Conservation (phyloP, 2,888 invertebrate species). For the Mactromeris polynyma region DNA sequence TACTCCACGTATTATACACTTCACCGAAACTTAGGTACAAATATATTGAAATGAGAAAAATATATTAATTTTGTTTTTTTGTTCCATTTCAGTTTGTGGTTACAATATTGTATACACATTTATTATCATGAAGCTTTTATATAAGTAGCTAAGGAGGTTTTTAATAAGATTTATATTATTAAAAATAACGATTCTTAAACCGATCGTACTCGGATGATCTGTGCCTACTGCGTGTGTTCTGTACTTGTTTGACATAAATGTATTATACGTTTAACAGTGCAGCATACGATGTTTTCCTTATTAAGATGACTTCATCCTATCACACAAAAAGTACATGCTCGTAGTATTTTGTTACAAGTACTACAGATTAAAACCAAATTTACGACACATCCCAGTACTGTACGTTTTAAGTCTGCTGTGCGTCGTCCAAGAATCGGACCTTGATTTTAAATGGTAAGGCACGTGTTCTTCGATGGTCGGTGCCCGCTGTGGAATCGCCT, state of each 20-base stretch:
- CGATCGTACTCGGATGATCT: background rate
- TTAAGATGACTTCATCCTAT: background rate
- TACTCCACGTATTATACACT: background rate
- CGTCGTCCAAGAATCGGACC: too few relatives aligned
- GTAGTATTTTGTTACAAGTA: background rate
- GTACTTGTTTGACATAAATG: background rate
- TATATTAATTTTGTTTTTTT: slow-evolving; percentile 12
- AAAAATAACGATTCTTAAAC: background rate
- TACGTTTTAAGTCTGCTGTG: too few relatives aligned
- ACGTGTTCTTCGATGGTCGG: too few relatives aligned
- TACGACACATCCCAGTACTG: too few relatives aligned
- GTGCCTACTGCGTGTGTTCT: background rate
- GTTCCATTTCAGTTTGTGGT: slow-evolving; percentile 2
- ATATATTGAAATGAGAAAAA: background rate
- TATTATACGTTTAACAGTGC: background rate
- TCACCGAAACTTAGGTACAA: background rate
- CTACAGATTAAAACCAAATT: too few relatives aligned
- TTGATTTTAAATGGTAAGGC: too few relatives aligned
- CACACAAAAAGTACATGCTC: background rate
- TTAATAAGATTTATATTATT: background rate
- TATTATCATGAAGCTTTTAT: background rate
- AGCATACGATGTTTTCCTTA: background rate
- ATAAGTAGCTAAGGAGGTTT: background rate
- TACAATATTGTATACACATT: background rate
- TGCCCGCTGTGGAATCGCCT: too few relatives aligned